Conservation (phyloP, 2,888 invertebrate species). For the Conus canariensis region DNA sequence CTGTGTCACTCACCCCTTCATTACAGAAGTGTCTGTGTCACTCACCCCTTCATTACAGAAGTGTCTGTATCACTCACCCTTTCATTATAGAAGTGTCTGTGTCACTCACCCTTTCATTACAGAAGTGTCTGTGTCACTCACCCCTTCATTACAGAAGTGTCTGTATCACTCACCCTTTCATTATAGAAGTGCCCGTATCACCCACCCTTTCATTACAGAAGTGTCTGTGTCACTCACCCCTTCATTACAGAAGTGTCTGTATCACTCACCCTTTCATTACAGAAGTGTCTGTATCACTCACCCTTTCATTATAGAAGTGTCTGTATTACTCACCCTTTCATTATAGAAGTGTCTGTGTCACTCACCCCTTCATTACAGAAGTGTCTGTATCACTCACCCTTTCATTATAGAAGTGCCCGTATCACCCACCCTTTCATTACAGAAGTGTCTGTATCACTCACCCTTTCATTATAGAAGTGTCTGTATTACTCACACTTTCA, state of each 20-base stretch:
- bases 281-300: constrained; percentile 46
- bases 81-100: too few species aligned
- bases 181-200: constrained; percentile 81
- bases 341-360: too few species aligned
- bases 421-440: constrained; percentile 79
- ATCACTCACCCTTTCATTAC: too few species aligned
- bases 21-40: too few species aligned
- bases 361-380: constrained; percentile 83
- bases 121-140: constrained; percentile 80
- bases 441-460: constrained; percentile 80
- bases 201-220: too few species aligned
- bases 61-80: constrained; percentile 7
- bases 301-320: constrained; percentile 83
- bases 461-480: too few species aligned
- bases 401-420: too few species aligned
- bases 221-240: constrained; percentile 68
- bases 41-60: constrained; percentile 83
- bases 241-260: constrained; percentile 82
- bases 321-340: too few species aligned
- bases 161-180: constrained; percentile 75
- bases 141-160: too few species aligned
- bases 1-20: too few species aligned
- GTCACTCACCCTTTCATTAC: constrained; percentile 79
- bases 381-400: constrained; percentile 13
- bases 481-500: too few species aligned